Conservation (phyloP, 2,888 invertebrate genomes). For the Hirudinaria manillensis region DNA sequence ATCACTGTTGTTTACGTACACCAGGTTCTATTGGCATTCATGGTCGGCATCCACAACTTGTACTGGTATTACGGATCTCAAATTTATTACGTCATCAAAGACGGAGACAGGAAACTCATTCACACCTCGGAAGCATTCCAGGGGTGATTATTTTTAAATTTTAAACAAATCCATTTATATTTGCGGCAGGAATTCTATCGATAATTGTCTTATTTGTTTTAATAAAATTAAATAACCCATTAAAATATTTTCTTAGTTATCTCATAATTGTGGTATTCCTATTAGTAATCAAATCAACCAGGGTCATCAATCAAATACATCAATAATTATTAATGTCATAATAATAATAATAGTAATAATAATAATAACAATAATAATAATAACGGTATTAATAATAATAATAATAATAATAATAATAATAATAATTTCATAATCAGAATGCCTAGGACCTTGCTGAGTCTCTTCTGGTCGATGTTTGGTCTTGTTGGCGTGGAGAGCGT, state of each 20-base stretch:
- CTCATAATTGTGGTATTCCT: no score
- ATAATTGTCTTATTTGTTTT: background rate
- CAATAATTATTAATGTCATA: no score
- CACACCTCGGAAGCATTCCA: conserved; percentile 53
- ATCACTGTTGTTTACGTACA: background rate
- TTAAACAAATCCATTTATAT: no score
- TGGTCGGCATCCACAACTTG: conserved; percentile 54
- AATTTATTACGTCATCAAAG: conserved; percentile 44
- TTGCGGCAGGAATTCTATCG: no score
- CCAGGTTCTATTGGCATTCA: conserved; percentile 50
- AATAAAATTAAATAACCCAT: no score
- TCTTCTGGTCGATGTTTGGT: conserved; percentile 55
- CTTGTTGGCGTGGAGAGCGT: conserved; percentile 49
- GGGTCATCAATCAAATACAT: no score
- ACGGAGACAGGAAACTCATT: conserved; percentile 43
- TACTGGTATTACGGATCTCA: conserved; percentile 55
- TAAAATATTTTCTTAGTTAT: no score
- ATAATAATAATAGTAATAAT: no score
- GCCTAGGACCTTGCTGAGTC: conserved; percentile 51
- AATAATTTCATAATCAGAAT: conserved; percentile 42
- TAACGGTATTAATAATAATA: no score
- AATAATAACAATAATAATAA: no score
- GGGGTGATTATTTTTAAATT: conserved; percentile 44
- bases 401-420: no score
- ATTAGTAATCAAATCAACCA: no score